Percentiles rank a stretch among this genome's conserved stretches.
These are phyloP conservation scores for Anabacerthia variegaticeps DNA, from an alignment of 2,797 vertebrate species.

Conservation along the genomic window DNA sequence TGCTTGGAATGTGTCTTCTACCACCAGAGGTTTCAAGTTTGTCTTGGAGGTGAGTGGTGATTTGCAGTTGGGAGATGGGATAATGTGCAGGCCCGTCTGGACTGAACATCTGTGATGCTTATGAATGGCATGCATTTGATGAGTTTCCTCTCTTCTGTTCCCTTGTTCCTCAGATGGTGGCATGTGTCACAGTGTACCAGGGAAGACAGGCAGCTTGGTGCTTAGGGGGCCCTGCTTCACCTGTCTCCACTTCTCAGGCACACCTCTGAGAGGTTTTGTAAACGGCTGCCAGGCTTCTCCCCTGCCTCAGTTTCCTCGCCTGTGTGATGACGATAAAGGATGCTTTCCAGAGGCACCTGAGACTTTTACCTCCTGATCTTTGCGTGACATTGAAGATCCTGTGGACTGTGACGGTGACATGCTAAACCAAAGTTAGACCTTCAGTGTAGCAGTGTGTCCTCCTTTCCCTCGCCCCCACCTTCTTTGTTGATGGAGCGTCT, in stretches of 20 bases:
- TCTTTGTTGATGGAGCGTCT: background rate
- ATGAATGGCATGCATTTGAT: background rate
- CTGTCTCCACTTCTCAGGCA: background rate
- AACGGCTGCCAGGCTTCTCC: background rate
- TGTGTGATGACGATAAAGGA: background rate
- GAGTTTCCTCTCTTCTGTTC: background rate
- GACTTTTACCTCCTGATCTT: background rate
- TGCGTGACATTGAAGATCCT: slow-evolving; percentile 3
- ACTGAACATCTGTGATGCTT: background rate
- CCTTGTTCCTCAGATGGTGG: background rate
- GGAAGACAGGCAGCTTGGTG: slow-evolving; percentile 1
- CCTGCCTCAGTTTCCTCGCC: slow-evolving; percentile 15
- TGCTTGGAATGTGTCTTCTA: background rate
- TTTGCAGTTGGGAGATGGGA: background rate
- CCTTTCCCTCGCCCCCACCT: background rate
- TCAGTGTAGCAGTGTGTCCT: background rate
- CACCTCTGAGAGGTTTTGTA: background rate
- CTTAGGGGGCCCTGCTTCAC: background rate
- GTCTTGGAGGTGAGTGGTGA: background rate
- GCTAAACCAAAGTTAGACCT: background rate
- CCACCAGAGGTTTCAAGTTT: background rate
- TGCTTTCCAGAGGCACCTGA: background rate
- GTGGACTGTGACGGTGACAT: background rate
- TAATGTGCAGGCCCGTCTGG: background rate
- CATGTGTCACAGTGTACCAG: background rate